Evolutionary conservation across 2,888 invertebrate species (phyloP).

Genomic region (Tromatobia lineatoria): DNA sequence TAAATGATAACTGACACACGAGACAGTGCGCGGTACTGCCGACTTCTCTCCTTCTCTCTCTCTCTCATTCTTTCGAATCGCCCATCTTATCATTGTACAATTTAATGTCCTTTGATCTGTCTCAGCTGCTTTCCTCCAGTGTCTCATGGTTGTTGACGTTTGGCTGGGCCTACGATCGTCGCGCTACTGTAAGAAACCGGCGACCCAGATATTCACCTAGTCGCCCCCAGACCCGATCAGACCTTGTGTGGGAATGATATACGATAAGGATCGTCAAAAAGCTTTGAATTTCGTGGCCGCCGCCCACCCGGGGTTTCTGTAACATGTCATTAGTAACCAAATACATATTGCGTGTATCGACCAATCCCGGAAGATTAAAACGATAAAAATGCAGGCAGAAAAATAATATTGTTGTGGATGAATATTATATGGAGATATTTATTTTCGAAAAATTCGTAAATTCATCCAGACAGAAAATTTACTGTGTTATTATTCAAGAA

Average conservation of each 20-base stretch:
- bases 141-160: slow-evolving; percentile 30
- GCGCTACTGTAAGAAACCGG: slow-evolving; percentile 22
- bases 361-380: neutral
- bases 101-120: slow-evolving; percentile 42
- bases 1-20: slow-evolving; percentile 68
- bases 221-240: neutral
- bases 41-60: neutral
- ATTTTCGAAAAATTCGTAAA: too few species aligned
- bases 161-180: slow-evolving; percentile 20
- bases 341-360: slow-evolving; percentile 1
- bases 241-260: neutral
- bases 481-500: too few species aligned
- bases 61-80: slow-evolving; percentile 33
- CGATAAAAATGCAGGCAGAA: neutral
- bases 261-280: slow-evolving; percentile 39
- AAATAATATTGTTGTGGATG: neutral
- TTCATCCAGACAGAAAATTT: too few species aligned
- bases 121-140: neutral
- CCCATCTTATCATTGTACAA: slow-evolving; percentile 59
- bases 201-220: slow-evolving; percentile 40
- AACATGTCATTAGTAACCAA: slow-evolving; percentile 26
- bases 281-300: slow-evolving; percentile 24
- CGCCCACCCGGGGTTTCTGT: neutral
- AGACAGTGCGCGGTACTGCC: slow-evolving; percentile 36
- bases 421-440: too few species aligned